A percentile compares a stretch with the other conserved stretches of the same genome.
These are phyloP conservation scores for Hyles lineata DNA, from an alignment of 2,888 invertebrate genomes.

Conservation along the genomic window DNA sequence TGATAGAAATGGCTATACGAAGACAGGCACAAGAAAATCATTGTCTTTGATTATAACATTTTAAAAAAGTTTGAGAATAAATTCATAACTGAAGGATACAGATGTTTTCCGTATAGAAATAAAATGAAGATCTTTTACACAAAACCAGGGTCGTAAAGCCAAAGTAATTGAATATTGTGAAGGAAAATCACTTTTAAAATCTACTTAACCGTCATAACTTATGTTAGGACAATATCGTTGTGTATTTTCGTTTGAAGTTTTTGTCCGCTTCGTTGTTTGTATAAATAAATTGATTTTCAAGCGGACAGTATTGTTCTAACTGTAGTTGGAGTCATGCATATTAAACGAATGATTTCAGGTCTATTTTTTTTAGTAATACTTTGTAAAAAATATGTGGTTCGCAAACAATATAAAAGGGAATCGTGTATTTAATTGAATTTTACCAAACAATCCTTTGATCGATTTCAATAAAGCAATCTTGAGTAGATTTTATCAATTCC, in stretches of 20 bases:
- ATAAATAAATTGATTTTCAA: conserved; percentile 7
- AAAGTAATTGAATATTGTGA: conserved; percentile 29
- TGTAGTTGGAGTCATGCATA: background rate
- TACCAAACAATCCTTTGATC: too few species aligned
- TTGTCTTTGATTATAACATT: background rate
- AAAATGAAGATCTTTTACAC: conserved; percentile 23
- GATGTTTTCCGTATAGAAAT: background rate
- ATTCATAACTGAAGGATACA: conserved; percentile 4
- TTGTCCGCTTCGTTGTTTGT: background rate
- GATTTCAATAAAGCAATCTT: too few species aligned
- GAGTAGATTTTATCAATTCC: too few species aligned
- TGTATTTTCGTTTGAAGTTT: conserved; percentile 8
- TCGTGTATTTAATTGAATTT: too few species aligned
- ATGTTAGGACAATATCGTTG: conserved; percentile 24
- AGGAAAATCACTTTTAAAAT: conserved; percentile 27
- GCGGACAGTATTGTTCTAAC: background rate
- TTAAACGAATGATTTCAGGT: background rate
- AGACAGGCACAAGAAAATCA: background rate
- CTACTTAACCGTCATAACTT: conserved; percentile 24
- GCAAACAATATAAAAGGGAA: too few species aligned
- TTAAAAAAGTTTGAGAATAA: conserved; percentile 5
- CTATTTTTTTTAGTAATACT: too few species aligned
- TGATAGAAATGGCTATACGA: too few species aligned
- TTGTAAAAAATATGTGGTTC: too few species aligned
- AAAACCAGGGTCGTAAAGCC: conserved; percentile 27